Base-by-base conservation (phyloP, 2,113 vertebrate species). In the Solea senegalensis region DNA sequence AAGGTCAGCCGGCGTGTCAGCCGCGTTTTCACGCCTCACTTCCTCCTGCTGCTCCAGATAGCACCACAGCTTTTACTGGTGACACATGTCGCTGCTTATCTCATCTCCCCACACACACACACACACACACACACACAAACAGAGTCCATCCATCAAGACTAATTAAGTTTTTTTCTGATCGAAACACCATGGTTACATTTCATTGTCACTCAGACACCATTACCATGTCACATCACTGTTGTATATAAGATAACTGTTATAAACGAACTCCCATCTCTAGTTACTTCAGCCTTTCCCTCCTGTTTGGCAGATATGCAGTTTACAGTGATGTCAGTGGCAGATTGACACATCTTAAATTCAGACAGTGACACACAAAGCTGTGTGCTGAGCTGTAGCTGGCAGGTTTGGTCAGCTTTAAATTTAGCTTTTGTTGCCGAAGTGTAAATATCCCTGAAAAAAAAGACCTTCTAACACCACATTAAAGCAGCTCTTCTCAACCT, bases 21-120 rank as follows among this genome's bases (percentile, higher is more conserved):
- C 80, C 62, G 81, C 65, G 85, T 80, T 90, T 92, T 89, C 85
- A 90, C 74, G 83, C 86, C 86, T 89, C 82, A 76, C 88, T 88
- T 90, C 82, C 80, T 85, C 88, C 87, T 81, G 81, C 87, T 85
- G 86, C 75, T 74, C 65, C 55, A 55, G 64, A 74, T 82, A 70
- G 78, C 70, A 26, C 65, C 60, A 21, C 81, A 74, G 80, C 73
- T 82, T 86, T 78, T 59, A 82, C 65, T 49, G 66, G 54, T 78
- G 85, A 86, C 88, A 83, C 76, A 60, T 82, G 79, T 79, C 73
- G 68, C 76, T 69, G 80, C 77, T 83, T 77, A 84, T 73, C 21
- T 21, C 80, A 74, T 59, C 41, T 12, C 9, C 46, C 3, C 9
- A 52, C n/a, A 52, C n/a, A 52, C 50, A 21, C 51, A 6, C 16